A percentile compares a stretch with the other conserved stretches of the same genome.
Conservation (phyloP, 1,140 invertebrate species). For the Neelides sp. region DNA sequence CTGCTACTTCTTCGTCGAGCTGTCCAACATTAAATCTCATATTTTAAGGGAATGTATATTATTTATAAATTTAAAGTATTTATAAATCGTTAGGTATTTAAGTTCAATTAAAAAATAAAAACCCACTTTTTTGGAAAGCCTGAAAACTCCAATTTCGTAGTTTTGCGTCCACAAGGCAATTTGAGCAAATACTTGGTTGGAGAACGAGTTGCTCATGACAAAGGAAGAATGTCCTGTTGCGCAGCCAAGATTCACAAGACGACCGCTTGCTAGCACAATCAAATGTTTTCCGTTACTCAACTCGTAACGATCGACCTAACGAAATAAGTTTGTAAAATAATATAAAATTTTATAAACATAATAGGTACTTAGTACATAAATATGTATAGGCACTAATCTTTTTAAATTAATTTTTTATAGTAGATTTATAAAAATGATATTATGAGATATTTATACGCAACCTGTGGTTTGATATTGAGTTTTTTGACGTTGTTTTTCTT, state of each 20-base stretch:
- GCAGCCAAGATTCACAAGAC: constrained; percentile 96
- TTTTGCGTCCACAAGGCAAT: constrained; percentile 91
- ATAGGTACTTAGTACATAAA: not conserved
- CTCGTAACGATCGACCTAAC: constrained; percentile 76
- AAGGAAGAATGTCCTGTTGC: constrained; percentile 98
- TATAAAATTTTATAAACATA: not conserved
- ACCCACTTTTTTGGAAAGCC: constrained; percentile 75
- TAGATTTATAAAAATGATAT: no score
- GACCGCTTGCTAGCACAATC: constrained; percentile 87
- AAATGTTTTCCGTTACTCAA: constrained; percentile 83
- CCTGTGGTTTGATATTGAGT: constrained; percentile 93
- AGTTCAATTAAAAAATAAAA: not conserved
- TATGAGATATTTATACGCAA: constrained; percentile 36
- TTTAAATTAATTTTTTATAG: not conserved
- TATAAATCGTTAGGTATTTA: no score
- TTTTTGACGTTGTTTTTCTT: constrained; percentile 84
- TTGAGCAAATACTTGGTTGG: constrained; percentile 97
- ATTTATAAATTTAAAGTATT: constrained; percentile 8
- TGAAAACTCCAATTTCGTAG: constrained; percentile 78
- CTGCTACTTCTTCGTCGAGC: constrained; percentile 96
- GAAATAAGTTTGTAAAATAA: constrained; percentile 6
- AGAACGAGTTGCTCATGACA: constrained; percentile 99
- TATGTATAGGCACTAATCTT: no score
- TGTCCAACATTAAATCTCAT: constrained; percentile 34
- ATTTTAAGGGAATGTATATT: not conserved